These are phyloP conservation scores for Monarcha castaneiventris DNA, from an alignment of 2,113 vertebrate species.

Conservation along the genomic window DNA sequence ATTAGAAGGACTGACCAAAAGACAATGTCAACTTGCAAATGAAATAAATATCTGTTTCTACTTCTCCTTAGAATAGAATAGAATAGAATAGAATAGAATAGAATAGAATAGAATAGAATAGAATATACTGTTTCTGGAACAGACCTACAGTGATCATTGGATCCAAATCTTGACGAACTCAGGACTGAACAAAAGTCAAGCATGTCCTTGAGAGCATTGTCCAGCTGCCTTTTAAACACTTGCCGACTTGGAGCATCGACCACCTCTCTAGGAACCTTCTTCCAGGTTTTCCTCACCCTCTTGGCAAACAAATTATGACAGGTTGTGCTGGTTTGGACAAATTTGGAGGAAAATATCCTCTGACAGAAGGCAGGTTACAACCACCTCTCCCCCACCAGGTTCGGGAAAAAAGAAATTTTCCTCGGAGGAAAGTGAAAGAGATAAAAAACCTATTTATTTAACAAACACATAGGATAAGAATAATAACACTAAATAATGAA, in stretches of 20 bases:
- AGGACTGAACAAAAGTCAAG: background rate
- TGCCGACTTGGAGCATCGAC: background rate
- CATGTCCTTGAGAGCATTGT: background rate
- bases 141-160: background rate
- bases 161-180: background rate
- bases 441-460: no score
- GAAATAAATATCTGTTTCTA: background rate
- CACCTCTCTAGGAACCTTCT: background rate
- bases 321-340: no score
- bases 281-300: background rate
- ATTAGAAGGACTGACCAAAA: background rate
- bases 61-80: background rate
- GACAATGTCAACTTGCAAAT: background rate
- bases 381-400: no score
- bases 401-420: no score
- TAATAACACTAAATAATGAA: no score
- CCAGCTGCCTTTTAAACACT: background rate
- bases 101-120: background rate
- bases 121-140: background rate
- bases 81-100: background rate
- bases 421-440: no score
- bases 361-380: no score
- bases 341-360: no score
- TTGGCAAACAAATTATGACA: background rate
- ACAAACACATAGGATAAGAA: no score